These are phyloP conservation scores for Peribatodes rhomboidaria DNA, from an alignment of 2,888 invertebrate species.

Conservation along the genomic window DNA sequence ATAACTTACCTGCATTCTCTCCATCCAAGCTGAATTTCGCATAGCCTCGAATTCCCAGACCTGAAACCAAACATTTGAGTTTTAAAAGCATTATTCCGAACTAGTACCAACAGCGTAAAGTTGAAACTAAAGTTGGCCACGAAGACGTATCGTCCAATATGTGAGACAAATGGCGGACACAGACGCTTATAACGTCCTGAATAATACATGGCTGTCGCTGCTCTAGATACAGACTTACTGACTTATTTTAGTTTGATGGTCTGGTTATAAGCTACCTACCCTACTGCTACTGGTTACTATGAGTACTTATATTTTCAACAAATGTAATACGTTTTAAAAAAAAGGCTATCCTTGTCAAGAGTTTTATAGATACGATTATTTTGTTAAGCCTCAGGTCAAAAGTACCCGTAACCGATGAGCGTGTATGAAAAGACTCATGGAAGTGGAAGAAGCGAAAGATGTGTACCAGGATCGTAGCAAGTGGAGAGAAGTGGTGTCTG, in stretches of 20 bases:
- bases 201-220: conserved; percentile 13
- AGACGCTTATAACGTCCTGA: conserved; percentile 16
- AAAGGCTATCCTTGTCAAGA: too few species aligned
- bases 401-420: too few species aligned
- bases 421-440: too few species aligned
- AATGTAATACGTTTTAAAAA: too few species aligned
- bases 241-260: conserved; percentile 1
- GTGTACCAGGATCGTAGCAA: too few species aligned
- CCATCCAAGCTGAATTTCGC: background rate
- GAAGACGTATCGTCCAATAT: conserved; percentile 21
- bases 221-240: conserved; percentile 1
- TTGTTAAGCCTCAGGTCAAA: too few species aligned
- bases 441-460: too few species aligned
- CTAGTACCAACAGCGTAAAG: background rate
- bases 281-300: too few species aligned
- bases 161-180: conserved; percentile 11
- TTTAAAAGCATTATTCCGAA: background rate
- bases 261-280: too few species aligned
- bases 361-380: too few species aligned
- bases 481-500: too few species aligned
- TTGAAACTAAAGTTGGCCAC: background rate
- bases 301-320: too few species aligned
- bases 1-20: background rate
- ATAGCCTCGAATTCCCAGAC: background rate
- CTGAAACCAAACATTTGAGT: conserved; percentile 1